Base-by-base conservation (phyloP, 2,797 vertebrate genomes). In the Ciconia nigra region DNA sequence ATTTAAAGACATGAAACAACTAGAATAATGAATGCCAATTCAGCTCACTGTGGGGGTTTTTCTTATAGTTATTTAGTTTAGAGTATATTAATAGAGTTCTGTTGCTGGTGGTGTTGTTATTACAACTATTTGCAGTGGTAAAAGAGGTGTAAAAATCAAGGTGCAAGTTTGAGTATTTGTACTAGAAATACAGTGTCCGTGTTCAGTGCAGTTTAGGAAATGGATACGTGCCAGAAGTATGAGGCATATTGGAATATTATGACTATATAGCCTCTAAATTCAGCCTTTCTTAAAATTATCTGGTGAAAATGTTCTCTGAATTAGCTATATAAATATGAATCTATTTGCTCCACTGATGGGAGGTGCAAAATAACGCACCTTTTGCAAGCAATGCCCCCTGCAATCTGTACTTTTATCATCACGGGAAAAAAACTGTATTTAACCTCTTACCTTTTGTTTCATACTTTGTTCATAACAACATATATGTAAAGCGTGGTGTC, bases 1-100 rank as follows among this genome's bases (percentile, higher is more conserved):
- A 97, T 97, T 97, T 96, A 97, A 98, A 97, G 97, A 97, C 90
- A 91, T 78, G 90, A 95, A 98, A 96, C 93, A 94, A 89, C 93
- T 90, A 57, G 80, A 92, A 95, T 97, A 97, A 97, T 97, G 95
- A 97, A 98, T 94, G 94, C 76, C 73, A 93, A 71, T 97, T 97
- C 96, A 91, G 59, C 89, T 97, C 90, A 63, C 84, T 82, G 61
- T 78, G 91, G 84, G 49, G 11, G 22, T 94, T 89, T 71, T 95
- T 70, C 65, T 49, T 67, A 31, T 11, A 67, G 35, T 72, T 85
- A 91, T 62, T 95, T 96, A 88, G 76, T 91, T 79, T 51, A 51
- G 46, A 89, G 71, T 58, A 18, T 51, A 78, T 86, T 94, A 69
- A 71, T 88, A 78, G 57, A 46, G 21, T 61, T 66, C 62, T 78